Conservation (phyloP, 1,140 invertebrate genomes). For the Calephelis nemesis region DNA sequence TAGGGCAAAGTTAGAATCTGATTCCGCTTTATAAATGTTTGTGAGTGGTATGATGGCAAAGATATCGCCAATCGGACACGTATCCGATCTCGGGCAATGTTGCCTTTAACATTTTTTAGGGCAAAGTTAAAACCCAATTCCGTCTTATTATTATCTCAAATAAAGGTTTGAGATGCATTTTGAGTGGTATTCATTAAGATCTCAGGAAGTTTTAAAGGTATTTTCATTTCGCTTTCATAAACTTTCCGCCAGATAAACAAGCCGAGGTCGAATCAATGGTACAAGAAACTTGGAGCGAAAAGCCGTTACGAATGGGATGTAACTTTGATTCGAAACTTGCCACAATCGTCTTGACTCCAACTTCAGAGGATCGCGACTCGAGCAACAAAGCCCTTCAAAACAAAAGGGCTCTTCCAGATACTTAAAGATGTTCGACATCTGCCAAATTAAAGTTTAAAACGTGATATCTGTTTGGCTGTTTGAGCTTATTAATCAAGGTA, state of each 20-base stretch:
- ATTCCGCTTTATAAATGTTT: no score
- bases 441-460: constrained; percentile 24
- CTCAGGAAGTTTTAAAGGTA: background rate
- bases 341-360: constrained; percentile 56
- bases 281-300: constrained; percentile 55
- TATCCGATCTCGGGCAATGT: no score
- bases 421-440: constrained; percentile 36
- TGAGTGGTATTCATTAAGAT: constrained; percentile 8
- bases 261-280: constrained; percentile 56
- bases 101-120: no score
- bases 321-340: constrained; percentile 67
- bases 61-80: no score
- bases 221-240: constrained; percentile 40
- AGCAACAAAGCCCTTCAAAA: constrained; percentile 58
- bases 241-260: constrained; percentile 55
- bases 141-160: no score
- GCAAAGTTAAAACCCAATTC: no score
- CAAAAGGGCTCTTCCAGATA: constrained; percentile 54
- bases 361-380: constrained; percentile 49
- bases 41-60: background rate
- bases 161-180: no score
- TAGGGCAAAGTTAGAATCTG: no score
- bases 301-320: constrained; percentile 59
- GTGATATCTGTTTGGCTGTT: background rate
- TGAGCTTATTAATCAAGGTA: background rate